Evolutionary conservation across 2,888 invertebrate genomes (phyloP).

Genomic region (Chesias legatella): DNA sequence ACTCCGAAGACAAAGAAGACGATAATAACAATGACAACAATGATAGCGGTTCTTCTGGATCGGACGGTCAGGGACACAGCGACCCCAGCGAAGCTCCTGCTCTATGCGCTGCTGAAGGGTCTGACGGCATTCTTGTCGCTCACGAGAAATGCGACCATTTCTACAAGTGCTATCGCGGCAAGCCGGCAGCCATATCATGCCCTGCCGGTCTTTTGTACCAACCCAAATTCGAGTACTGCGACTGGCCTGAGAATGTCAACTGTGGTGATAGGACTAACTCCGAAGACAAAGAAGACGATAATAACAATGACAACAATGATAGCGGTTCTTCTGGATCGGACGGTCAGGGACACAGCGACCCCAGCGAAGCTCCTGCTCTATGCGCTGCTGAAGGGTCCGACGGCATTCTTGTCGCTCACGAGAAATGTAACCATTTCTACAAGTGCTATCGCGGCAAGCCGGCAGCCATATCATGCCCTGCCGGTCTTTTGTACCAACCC

Average conservation of each 20-base stretch:
- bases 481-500: conserved; percentile 35
- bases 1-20: conserved; percentile 5
- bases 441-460: conserved; percentile 18
- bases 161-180: conserved; percentile 21
- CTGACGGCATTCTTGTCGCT: conserved; percentile 21
- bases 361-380: too few relatives aligned
- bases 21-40: too few relatives aligned
- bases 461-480: conserved; percentile 18
- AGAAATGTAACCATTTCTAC: conserved; percentile 28
- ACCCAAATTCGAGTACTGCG: conserved; percentile 14
- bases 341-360: too few relatives aligned
- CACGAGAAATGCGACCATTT: conserved; percentile 29
- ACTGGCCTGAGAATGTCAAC: conserved; percentile 22
- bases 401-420: conserved; percentile 24
- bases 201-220: conserved; percentile 21
- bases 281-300: neutral
- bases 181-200: conserved; percentile 18
- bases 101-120: conserved; percentile 4
- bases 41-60: too few relatives aligned
- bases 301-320: too few relatives aligned
- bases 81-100: too few relatives aligned
- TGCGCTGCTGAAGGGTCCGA: conserved; percentile 12
- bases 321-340: too few relatives aligned
- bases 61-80: too few relatives aligned
- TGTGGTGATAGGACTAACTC: conserved; percentile 10